Evolutionary conservation across 2,888 invertebrate genomes (phyloP), one percentile per base, ranked within the genome.

Genomic region (Gryllus longicercus): DNA sequence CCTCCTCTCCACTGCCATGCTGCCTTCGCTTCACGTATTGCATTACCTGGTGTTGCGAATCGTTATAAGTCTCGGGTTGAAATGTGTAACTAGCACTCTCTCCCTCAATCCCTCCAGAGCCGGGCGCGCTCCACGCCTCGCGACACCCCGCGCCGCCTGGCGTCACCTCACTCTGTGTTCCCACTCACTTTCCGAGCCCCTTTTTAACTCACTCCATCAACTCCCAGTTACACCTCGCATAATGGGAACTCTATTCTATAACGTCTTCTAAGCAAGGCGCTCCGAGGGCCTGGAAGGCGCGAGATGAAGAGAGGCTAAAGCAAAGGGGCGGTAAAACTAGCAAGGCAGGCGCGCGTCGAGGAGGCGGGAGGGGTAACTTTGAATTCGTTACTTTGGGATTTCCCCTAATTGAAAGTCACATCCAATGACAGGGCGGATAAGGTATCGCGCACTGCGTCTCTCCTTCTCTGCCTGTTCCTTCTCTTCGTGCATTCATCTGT

Each of bases 391-490:
- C 63, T 1, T 63, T 63, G n/a, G 63, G 10, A 63, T 63, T 18
- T 14, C n/a, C 63, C 63, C n/a, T 63, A 63, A 63, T 63, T 63
- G 63, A 63, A 63, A 63, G 63, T 63, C 63, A 63, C 63, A 63
- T 63, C 63, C 16, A n/a, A 63, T 63, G 63, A 63, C 63, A 63
- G 63, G 63, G 63, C n/a, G 63, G 3, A 63, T 63, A 63, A 63
- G 63, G 63, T n/a, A 11, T n/a, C 16, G 16, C n/a, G n/a, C 14
- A 18, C 63, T n/a, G 14, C 63, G 63, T 11, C 63, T 63, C 0
- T 63, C 63, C 11, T 63, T 4, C n/a, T n/a, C n/a, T 16, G 11
- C 63, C 63, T 63, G 63, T 63, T 63, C 63, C 63, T 63, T 63
- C 63, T 63, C 63, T 63, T 18, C 16, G 11, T 14, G 14, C 63